Conservation (phyloP, 1,140 invertebrate genomes). For the Aphelenchoides fujianensis region DNA sequence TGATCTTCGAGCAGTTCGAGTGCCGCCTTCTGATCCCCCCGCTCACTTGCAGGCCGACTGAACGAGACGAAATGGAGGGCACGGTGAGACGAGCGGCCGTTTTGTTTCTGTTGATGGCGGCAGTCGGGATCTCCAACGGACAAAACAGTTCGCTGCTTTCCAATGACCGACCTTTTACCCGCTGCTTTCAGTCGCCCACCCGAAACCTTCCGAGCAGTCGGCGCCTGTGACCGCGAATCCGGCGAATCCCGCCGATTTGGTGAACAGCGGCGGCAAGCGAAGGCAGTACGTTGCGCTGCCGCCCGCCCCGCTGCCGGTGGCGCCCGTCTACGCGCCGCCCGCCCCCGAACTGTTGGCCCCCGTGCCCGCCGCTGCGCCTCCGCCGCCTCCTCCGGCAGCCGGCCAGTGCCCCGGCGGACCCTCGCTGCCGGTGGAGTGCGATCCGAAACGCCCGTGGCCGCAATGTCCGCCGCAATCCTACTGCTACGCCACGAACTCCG, state of each 20-base stretch:
- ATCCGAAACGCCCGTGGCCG: slow-evolving; percentile 61
- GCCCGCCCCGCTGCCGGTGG: not conserved
- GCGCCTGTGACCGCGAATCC: not conserved
- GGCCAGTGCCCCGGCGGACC: slow-evolving; percentile 57
- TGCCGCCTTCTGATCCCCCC: no score
- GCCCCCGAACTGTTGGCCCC: slow-evolving; percentile 24
- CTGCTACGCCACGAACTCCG: slow-evolving; percentile 61
- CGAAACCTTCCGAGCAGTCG: not conserved
- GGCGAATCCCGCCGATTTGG: not conserved
- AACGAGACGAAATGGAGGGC: no score
- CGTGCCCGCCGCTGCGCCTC: slow-evolving; percentile 24
- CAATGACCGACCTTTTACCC: not conserved
- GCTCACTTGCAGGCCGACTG: no score
- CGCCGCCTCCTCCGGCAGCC: slow-evolving; percentile 26
- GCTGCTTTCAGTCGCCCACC: not conserved
- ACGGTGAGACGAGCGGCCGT: not conserved
- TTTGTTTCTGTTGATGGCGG: not conserved
- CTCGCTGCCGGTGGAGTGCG: slow-evolving; percentile 60
- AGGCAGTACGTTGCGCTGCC: not conserved
- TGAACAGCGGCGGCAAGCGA: slow-evolving; percentile 10
- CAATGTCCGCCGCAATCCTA: slow-evolving; percentile 62
- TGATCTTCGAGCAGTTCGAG: no score
- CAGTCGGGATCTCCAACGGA: not conserved
- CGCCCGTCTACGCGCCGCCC: slow-evolving; percentile 20
- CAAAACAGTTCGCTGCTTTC: not conserved